Evolutionary conservation across 2,113 vertebrate genomes (phyloP).

Genomic region (Dipodomys ordii): DNA sequence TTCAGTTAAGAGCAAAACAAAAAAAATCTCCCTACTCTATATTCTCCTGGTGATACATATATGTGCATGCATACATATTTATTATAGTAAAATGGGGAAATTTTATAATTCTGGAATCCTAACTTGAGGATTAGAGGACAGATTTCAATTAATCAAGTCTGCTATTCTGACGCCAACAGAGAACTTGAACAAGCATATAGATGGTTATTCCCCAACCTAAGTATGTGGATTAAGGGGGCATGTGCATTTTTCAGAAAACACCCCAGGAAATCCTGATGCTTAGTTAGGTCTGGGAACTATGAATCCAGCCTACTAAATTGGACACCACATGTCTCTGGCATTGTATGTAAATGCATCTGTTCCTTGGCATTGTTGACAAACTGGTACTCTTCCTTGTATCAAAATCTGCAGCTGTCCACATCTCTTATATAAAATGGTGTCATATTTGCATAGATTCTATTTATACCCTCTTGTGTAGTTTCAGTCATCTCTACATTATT

Average conservation of each 20-base stretch:
- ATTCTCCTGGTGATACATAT: too few species aligned
- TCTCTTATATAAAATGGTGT: background rate
- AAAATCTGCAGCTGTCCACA: background rate
- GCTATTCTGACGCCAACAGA: background rate
- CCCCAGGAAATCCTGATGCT: background rate
- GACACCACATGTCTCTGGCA: background rate
- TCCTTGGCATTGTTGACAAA: background rate
- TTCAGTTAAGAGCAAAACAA: conserved; percentile 6
- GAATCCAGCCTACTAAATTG: background rate
- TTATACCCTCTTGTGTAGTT: background rate
- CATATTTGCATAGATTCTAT: background rate
- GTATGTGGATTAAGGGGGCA: background rate
- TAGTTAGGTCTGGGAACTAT: background rate
- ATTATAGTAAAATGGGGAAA: too few species aligned
- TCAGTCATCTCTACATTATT: background rate
- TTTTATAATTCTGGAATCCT: background rate
- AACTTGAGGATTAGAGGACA: conserved; percentile 33
- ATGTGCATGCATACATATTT: too few species aligned
- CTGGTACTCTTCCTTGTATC: background rate
- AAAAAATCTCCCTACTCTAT: background rate
- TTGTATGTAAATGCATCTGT: background rate
- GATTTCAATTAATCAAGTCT: conserved; percentile 40
- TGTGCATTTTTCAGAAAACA: background rate
- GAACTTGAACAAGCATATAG: background rate
- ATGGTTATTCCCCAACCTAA: background rate